A percentile compares a stretch with the other conserved stretches of the same genome.
phyloP scores from a whole-genome alignment of 2,113 vertebrate species.

The Brachypodius melanocephalos region DNA sequence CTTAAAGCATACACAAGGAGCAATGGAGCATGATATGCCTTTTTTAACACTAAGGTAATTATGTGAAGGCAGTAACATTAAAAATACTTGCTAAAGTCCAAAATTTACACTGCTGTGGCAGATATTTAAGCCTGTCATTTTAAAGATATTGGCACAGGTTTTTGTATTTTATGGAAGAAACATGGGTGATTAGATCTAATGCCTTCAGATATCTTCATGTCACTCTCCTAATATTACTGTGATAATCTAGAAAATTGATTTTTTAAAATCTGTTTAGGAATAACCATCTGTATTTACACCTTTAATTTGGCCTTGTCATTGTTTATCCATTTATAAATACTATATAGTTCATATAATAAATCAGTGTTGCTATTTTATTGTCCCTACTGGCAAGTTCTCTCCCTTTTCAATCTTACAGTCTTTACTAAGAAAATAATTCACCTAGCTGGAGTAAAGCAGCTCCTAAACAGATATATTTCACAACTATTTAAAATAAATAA shows the following conservation, averaged over 20 bases:
- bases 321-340: not conserved
- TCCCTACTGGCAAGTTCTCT: not conserved
- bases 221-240: not conserved
- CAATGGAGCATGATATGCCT: slow-evolving; percentile 39
- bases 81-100: slow-evolving; percentile 66
- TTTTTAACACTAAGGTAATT: slow-evolving; percentile 67
- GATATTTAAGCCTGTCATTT: slow-evolving; percentile 66
- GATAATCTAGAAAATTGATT: not conserved
- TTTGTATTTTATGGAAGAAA: slow-evolving; percentile 62
- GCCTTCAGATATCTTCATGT: slow-evolving; percentile 13
- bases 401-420: not conserved
- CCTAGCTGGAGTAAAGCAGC: not conserved
- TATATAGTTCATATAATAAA: not conserved
- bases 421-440: not conserved
- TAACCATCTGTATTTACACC: not conserved
- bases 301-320: not conserved
- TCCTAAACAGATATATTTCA: not conserved
- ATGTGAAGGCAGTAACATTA: slow-evolving; percentile 60
- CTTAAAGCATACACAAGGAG: slow-evolving; percentile 48
- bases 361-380: not conserved
- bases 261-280: slow-evolving; percentile 1
- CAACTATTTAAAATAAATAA: not conserved
- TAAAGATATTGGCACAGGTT: slow-evolving; percentile 64
- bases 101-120: slow-evolving; percentile 57
- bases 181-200: slow-evolving; percentile 64